Evolutionary conservation across 2,113 vertebrate species (phyloP), one percentile per base, ranked within the genome.

Genomic region (Zingel zingel): DNA sequence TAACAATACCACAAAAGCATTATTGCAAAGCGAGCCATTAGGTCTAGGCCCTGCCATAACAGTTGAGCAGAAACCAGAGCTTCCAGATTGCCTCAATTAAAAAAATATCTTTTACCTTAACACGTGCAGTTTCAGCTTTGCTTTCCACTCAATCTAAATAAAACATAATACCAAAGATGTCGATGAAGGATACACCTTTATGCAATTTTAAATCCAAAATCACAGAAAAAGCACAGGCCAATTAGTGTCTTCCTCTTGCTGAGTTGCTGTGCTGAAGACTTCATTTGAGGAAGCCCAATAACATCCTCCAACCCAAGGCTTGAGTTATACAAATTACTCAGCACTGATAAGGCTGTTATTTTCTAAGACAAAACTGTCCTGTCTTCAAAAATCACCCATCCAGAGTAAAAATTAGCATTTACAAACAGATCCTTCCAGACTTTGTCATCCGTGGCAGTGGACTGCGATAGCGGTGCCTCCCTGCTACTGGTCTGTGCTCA

Each of bases 401-500:
- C 81, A 70, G 51, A 85, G 25, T 43, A 74, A 79, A 62, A 81
- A 56, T 0, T 4, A 65, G 9, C 51, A n/a, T 68, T 75, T 19
- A 5, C n/a, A 67, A 82, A 54, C 33, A 74, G 45, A 83, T 82
- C 70, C 68, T 16, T 73, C 50, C 81, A 59, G 64, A 21, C 73
- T 54, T 65, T 77, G 39, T 79, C 73, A 33, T 86, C 63, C 70
- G 59, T 88, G 71, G 65, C 77, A 45, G 74, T 70, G 84, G 85
- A 69, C 75, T 85, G 83, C 53, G 69, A 86, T 81, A 68, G 56
- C 75, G 30, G 59, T 25, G 67, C 77, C 85, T 88, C 73, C 86
- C 84, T 80, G 82, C 85, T 88, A n/a, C 77, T 74, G 86, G 75
- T 91, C 85, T 86, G 85, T 79, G 88, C 92, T 88, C 84, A 54